Conservation (phyloP, 2,888 invertebrate species). For the Tolmerus cingulatus region DNA sequence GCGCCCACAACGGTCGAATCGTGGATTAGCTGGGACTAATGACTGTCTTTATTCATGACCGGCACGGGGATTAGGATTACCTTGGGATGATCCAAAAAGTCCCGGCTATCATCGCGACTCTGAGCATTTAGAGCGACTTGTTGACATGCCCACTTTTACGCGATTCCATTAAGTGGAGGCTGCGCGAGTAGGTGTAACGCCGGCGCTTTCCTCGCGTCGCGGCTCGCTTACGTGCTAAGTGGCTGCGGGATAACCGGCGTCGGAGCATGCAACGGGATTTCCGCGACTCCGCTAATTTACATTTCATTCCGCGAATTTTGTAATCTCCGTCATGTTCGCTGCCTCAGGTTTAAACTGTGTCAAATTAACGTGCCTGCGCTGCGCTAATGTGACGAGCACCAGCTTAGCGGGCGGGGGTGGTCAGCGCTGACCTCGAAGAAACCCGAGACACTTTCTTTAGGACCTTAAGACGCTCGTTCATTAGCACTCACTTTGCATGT, state of each 20-base stretch:
- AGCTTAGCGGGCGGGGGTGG: neutral
- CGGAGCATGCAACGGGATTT: neutral
- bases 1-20: neutral
- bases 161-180: neutral
- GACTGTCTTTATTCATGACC: neutral
- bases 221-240: neutral
- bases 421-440: neutral
- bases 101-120: neutral
- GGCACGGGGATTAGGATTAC: neutral
- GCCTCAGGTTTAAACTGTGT: neutral
- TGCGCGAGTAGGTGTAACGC: neutral
- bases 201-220: constrained; percentile 6
- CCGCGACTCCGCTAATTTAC: constrained; percentile 6
- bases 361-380: neutral
- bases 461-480: neutral
- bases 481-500: neutral
- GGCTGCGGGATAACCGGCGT: neutral
- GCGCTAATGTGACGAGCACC: neutral
- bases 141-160: neutral
- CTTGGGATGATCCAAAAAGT: neutral
- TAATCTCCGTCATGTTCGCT: neutral
- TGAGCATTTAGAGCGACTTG: neutral
- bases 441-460: neutral
- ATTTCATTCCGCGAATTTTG: neutral
- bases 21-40: neutral